Base-by-base conservation (phyloP, 1,140 invertebrate genomes). In the Hylaeus volcanicus region DNA sequence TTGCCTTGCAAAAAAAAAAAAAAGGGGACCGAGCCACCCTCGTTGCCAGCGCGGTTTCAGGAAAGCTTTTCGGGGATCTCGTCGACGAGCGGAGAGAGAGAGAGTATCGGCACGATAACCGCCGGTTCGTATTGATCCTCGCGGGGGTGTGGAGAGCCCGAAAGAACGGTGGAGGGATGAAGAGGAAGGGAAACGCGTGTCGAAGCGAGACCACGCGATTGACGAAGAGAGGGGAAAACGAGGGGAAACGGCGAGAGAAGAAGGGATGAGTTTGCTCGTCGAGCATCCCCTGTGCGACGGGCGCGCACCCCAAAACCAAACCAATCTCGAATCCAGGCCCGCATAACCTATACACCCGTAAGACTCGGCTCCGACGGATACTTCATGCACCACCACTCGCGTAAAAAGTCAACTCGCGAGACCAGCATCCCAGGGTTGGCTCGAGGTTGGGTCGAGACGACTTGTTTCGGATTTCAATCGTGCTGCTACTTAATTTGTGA, bases 71-170 rank as follows among this genome's bases (percentile, higher is more conserved):
- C 74, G 76, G 56, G 73, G 83, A 74, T 86, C 51, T 51, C 51
- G 51, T 73, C 66, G 71, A 83, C 81, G 81, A 81, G 70, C 73
- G 71, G 26, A 26, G 26, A 26, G 26, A 26, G 45, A 55, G 45
- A 69, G 87, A 88, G 86, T 87, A 90, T 86, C 89, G 88, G 88
- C 84, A 89, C 88, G 90, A 92, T 91, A 92, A 92, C 88, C 89
- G 85, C 78, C 84, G 87, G 86, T 87, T 88, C 83, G 88, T 92
- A 92, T 92, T 90, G 91, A 92, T 92, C 90, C 89, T 88, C 77
- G 79, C 83, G 89, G 79, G 88, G 88, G 86, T 82, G 77, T 88
- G 85, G 60, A 63, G 83, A 56, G 60, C 39, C 71, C 66, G 81
- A 87, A 76, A 84, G 74, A 79, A 76, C 65, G 56, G 9, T 69